phyloP scores from a whole-genome alignment of 2,888 invertebrate genomes.

The Steinernema hermaphroditum region DNA sequence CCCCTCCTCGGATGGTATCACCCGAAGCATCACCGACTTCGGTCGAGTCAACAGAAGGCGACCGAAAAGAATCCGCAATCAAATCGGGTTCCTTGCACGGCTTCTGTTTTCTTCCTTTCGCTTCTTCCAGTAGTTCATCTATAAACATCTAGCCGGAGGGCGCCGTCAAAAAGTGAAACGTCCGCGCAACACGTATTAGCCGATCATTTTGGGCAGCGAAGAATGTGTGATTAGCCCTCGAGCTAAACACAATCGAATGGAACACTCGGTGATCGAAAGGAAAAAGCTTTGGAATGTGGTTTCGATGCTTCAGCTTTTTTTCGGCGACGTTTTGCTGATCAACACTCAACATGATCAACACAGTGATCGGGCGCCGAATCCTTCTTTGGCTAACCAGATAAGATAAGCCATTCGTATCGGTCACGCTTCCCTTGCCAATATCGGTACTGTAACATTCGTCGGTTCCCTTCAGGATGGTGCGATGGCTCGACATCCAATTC shows the following conservation, averaged over 20 bases:
- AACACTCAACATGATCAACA: not conserved
- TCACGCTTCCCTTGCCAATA: conserved; percentile 8
- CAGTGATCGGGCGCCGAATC: conserved; percentile 15
- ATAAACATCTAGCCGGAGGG: conserved; percentile 30
- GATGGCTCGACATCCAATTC: too few species aligned
- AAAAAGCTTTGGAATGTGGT: conserved; percentile 16
- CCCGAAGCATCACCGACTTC: conserved; percentile 20
- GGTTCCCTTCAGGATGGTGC: too few species aligned
- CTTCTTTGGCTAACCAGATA: conserved; percentile 1
- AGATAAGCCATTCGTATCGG: conserved; percentile 21
- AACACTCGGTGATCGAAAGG: conserved; percentile 18
- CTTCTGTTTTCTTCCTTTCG: conserved; percentile 20
- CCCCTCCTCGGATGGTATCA: conserved; percentile 25
- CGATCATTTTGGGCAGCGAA: conserved; percentile 26
- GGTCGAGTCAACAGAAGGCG: not conserved
- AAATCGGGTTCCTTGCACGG: conserved; percentile 13
- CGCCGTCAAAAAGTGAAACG: conserved; percentile 22
- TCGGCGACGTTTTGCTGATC: not conserved
- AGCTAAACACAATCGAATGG: conserved; percentile 22
- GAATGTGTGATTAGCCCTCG: conserved; percentile 25
- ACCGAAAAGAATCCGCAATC: conserved; percentile 30
- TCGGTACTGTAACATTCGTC: not conserved
- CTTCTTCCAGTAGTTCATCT: conserved; percentile 24
- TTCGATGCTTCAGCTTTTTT: conserved; percentile 1
- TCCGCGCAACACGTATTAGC: conserved; percentile 29